Base-by-base conservation (phyloP, 2,113 vertebrate genomes). In the Festucalex cinctus region DNA sequence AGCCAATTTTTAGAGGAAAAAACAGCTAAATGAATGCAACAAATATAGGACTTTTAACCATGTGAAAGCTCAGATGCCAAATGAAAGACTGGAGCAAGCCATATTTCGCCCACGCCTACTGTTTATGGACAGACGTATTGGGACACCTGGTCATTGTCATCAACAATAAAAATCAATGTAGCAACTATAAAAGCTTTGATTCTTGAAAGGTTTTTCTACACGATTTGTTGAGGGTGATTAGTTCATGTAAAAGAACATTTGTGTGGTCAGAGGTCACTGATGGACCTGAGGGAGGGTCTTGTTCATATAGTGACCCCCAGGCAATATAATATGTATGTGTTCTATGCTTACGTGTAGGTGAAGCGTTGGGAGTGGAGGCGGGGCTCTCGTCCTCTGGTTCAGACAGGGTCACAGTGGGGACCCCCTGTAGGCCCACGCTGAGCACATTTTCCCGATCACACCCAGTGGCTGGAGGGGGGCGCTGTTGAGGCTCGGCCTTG, bases 311-410 rank as follows among this genome's bases (percentile, higher is more conserved):
- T 58, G 32, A 58, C 28, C 36, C 20, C 20, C 3, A 3, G n/a
- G 9, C 48, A 22, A 51, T 51, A 2, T 46, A 46, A 46, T 62
- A 20, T 46, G 69, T 48, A 46, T 61, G 46, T 56, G 43, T 41
- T 69, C 41, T 49, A 8, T 58, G 54, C 92, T 84, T 93, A 88
- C 94, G 94, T 81, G 94, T 95, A 74, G 95, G 96, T 0, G 97
- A 96, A 64, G 94, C 93, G 0, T 94, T 97, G 71, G 94, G 87
- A 8, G 95, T 96, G 3, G 96, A 98, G 1, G 92, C 94, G 0
- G 95, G 95, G 78, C 97, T 98, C 77, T 99, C 95, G 20, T 98
- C 97, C 86, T 98, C 97, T 0, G 96, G 96, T 86, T 98, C 97
- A 0, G 97, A 98, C 57, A 99, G 93, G 0, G 91, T 99, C 83